Evolutionary conservation across 2,888 invertebrate species (phyloP), one percentile per base, ranked within the genome.

Genomic region (Callimorpha dominula): DNA sequence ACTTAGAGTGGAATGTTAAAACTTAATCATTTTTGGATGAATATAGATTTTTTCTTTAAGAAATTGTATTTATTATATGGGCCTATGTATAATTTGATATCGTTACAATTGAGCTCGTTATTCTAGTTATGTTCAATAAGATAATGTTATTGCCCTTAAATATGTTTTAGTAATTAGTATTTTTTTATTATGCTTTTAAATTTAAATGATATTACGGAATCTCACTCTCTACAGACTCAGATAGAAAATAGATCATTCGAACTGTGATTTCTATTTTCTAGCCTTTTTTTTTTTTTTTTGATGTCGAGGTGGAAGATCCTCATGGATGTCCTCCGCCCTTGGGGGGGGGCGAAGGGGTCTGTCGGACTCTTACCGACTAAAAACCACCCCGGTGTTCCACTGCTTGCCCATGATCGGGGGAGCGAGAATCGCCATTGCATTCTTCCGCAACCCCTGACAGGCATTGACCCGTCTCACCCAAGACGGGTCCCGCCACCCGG

Each of bases 1-100:
- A 67, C 71, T 71, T 67, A 52, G 12, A 57, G 46, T 62, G 42
- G 9, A 64, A 57, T 57, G 43, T 46, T 20, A 31, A 54, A 57
- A 65, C 46, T 57, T 42, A 31, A 57, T 46, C n/a, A 50, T 31
- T 46, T 31, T n/a, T n/a, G n/a, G n/a, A n/a, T 52, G 42, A 49
- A 65, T 46, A n/a, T n/a, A 43, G 12, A 42, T n/a, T 43, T 65
- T 65, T 42, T 65, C n/a, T 62, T 40, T n/a, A n/a, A 31, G 62
- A 4, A 15, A 63, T 63, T 63, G 12, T 5, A 40, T 62, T 40
- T 40, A 31, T 42, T 15, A 12, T 14, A 40, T 63, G 15, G 31
- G 20, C 20, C 4, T 57, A 5, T 46, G 46, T 8, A 46, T 46
- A 46, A 9, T 0, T 46, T 0, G 9, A 11, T 20, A 5, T 50